Evolutionary conservation across 2,888 invertebrate genomes (phyloP).

Genomic region (Ommatoiulus sabulosus): DNA sequence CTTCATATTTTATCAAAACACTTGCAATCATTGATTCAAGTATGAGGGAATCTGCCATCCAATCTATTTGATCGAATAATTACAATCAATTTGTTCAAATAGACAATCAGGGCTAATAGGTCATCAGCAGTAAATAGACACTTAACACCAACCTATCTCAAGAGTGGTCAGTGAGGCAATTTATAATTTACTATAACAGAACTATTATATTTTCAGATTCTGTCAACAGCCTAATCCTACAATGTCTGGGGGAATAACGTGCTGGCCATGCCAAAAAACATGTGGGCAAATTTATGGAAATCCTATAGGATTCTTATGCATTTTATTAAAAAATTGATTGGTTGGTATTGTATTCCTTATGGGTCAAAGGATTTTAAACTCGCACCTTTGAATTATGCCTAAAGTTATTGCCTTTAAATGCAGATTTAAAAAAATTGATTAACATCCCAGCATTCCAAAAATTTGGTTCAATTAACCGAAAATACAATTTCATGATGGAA

Average conservation of each 20-base stretch:
- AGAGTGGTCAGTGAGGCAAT: neutral
- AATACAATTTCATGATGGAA: neutral
- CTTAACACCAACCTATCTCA: neutral
- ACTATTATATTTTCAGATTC: neutral
- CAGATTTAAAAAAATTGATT: neutral
- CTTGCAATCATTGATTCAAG: constrained; percentile 11
- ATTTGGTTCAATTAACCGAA: neutral
- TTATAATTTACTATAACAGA: neutral
- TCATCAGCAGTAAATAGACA: neutral
- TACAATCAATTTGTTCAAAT: neutral
- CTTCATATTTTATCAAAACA: constrained; percentile 35
- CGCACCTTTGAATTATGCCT: constrained; percentile 1
- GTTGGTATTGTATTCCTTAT: neutral
- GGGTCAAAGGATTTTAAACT: neutral
- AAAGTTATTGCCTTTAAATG: neutral
- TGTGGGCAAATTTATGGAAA: neutral
- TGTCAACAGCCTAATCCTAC: neutral
- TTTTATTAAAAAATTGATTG: neutral
- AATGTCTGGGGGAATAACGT: neutral
- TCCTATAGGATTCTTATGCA: neutral
- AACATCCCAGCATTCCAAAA: neutral
- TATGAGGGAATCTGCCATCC: constrained; percentile 23
- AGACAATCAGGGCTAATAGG: neutral
- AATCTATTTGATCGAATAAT: constrained; percentile 19
- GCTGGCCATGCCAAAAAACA: neutral